Percentiles rank a stretch among this genome's conserved stretches.
Evolutionary conservation across 1,140 invertebrate genomes (phyloP).

Genomic region (Brachystomella parvula): DNA sequence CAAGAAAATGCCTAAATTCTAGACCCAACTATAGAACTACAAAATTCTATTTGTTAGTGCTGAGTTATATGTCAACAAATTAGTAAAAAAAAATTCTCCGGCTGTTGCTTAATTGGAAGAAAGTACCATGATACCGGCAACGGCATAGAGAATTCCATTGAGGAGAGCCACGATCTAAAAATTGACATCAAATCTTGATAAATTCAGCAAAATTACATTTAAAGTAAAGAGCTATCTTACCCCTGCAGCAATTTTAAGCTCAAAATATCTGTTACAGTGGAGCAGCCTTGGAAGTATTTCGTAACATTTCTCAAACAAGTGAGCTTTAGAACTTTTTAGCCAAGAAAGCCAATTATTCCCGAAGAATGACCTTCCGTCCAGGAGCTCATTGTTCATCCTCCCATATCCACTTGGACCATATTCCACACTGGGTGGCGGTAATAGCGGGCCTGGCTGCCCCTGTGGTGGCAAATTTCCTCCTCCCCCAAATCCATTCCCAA

Average conservation of each 20-base stretch:
- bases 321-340: not conserved
- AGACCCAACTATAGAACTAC: no score
- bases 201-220: not conserved
- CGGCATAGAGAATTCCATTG: conserved; percentile 1
- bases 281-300: not conserved
- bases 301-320: not conserved
- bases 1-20: no score
- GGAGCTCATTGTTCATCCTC: not conserved
- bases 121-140: conserved; percentile 4
- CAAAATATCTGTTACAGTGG: not conserved
- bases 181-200: not conserved
- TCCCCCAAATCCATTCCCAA: no score
- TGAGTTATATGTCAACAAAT: no score
- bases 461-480: not conserved
- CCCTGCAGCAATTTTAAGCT: not conserved
- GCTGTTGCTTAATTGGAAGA: not conserved
- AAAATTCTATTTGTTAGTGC: no score
- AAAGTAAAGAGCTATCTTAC: not conserved
- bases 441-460: not conserved
- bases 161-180: not conserved
- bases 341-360: not conserved
- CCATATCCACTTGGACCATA: not conserved
- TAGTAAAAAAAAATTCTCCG: no score
- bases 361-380: not conserved
- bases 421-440: not conserved